A percentile compares a stretch with the other conserved stretches of the same genome.
Evolutionary conservation across 2,888 invertebrate genomes (phyloP).

Genomic region (Polyommatus icarus): DNA sequence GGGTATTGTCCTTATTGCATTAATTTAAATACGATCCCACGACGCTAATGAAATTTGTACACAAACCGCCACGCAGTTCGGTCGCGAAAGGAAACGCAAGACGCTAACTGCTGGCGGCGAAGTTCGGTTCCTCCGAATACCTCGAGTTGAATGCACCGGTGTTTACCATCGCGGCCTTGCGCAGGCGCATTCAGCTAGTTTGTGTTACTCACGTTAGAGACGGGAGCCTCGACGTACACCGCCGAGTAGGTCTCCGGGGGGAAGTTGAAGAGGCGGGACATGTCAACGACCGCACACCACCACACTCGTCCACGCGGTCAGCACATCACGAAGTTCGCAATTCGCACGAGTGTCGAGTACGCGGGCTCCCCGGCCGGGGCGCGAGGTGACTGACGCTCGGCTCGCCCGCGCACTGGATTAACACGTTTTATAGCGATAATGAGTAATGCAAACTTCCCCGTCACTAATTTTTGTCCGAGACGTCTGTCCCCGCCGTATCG

Average conservation of each 20-base stretch:
- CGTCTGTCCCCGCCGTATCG: not conserved
- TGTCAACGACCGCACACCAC: constrained; percentile 56
- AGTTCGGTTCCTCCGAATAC: constrained; percentile 35
- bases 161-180: constrained; percentile 59
- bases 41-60: constrained; percentile 2
- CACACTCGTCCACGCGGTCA: constrained; percentile 42
- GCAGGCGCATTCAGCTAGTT: constrained; percentile 55
- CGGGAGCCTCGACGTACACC: constrained; percentile 61
- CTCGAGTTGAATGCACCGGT: constrained; percentile 70
- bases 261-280: constrained; percentile 62
- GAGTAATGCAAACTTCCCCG: constrained; percentile 64
- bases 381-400: constrained; percentile 50
- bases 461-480: constrained; percentile 46
- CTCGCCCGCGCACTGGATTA: constrained; percentile 58
- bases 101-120: not conserved
- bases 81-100: not conserved
- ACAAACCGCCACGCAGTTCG: not conserved
- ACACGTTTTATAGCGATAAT: constrained; percentile 65
- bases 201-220: constrained; percentile 67
- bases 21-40: not conserved
- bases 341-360: constrained; percentile 46
- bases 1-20: constrained; percentile 2
- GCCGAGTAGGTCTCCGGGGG: constrained; percentile 73
- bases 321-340: constrained; percentile 57
- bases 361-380: constrained; percentile 47